Evolutionary conservation across 1,140 invertebrate genomes (phyloP).

Genomic region (Conus ventricosus): DNA sequence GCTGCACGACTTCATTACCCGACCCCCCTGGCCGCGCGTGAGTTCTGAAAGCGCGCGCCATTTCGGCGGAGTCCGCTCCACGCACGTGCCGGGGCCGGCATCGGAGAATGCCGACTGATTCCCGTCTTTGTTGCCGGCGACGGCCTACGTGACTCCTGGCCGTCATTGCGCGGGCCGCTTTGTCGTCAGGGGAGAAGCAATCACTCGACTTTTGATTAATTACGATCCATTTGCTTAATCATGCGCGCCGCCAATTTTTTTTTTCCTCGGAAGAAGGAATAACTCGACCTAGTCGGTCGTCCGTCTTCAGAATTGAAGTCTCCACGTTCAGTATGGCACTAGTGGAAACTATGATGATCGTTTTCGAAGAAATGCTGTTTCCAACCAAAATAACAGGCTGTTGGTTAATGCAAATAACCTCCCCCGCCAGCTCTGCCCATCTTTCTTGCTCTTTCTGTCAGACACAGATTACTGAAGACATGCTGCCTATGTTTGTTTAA

Average conservation of each 20-base stretch:
- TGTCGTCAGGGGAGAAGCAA: slow-evolving; percentile 16
- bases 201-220: slow-evolving; percentile 30
- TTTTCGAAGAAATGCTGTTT: no score
- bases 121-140: slow-evolving; percentile 23
- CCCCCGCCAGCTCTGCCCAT: neutral
- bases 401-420: neutral
- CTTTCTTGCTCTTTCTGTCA: neutral
- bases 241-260: neutral
- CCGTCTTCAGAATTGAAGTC: no score
- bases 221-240: slow-evolving; percentile 36
- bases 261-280: no score
- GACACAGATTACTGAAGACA: no score
- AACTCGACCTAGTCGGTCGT: no score
- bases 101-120: neutral
- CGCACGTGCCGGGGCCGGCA: slow-evolving; percentile 27
- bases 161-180: neutral
- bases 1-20: slow-evolving; percentile 30
- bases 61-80: neutral
- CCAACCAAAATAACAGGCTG: neutral
- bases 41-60: slow-evolving; percentile 19
- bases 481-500: no score
- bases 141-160: slow-evolving; percentile 11
- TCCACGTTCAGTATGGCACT: no score
- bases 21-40: slow-evolving; percentile 19
- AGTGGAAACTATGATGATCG: no score